Base-by-base conservation (phyloP, 2,797 vertebrate species). In the Babyrousa celebensis region DNA sequence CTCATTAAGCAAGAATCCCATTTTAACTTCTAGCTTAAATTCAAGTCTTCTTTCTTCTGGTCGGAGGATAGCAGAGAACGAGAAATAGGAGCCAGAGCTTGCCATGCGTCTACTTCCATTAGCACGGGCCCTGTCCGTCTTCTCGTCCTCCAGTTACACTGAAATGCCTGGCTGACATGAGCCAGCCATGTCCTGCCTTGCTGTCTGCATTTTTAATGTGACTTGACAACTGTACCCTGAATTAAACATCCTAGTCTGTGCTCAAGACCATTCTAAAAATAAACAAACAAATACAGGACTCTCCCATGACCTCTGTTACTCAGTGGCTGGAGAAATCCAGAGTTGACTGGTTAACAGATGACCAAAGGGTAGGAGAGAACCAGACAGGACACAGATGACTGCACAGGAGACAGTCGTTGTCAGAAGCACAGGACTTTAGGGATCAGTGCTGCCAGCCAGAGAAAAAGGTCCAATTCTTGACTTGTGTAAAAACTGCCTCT, bases 131-230 rank as follows among this genome's bases (percentile, higher is more conserved):
- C 82, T 80, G 6, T 11, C 48, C 14, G 0, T 86, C 84, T 3
- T 71, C 63, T 78, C 82, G 96, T 85, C 0, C 54, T 16, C 95
- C 72, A 63, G 17, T 63, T 60, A 84, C 92, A 78, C 65, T 0
- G 32, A 58, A 94, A 23, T 0, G 68, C 90, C 96, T 82, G 8
- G 2, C 85, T 80, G 74, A 92, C 95, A 96, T n/a, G 83, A 96
- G 71, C 84, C 77, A 80, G 87, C 84, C 67, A 3, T 94, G 95
- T 70, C 40, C 3, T 85, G 96, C 95, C 70, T 70, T 54, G 87
- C 96, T 92, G 95, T 72, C 97, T 98, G 96, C 93, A 95, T 97
- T 96, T 97, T 97, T 97, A 96, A 98, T 74, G 89, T 1, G 6
- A 89, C 80, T 7, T 95, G 97, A 96, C 92, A 85, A 91, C 60